Base-by-base conservation (phyloP, 64 coral and sea anemone species). In the Pocillopora verrucosa region DNA sequence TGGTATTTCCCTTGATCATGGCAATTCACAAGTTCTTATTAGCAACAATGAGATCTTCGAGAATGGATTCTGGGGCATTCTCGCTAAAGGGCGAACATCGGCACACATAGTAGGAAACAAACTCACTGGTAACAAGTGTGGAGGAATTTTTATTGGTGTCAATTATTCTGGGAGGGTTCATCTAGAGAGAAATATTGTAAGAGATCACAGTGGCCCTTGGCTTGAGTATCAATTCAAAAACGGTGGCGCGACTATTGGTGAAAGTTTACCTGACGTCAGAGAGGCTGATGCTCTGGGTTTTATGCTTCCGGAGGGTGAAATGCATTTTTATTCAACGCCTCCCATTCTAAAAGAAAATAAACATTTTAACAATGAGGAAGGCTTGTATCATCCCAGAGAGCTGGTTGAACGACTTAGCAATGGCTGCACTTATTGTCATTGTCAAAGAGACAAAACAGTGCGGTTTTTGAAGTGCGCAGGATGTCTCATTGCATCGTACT, bases 41-140 rank as follows among this genome's bases (percentile, higher is more conserved):
- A 22, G 59, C 16, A 22, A 87, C 12, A 94, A 94, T 69, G 75
- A 90, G 5, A 86, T 94, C 19, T 90, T 94, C 19, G 79, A 95
- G 64, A 95, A 92, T 51, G 74, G 77, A 13, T 95, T 95, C 24
- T 95, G 88, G 83, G 94, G 94, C 7, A 92, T 95, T 17, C 15
- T 58, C 30, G 80, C 87, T 19, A 60, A 86, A 45, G 36, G 56
- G 25, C 62, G 69, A 19, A 92, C 89, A 13, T 83, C 89, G 36
- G 89, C 87, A 34, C 11, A 19, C 10, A 79, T 95, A 22, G 58
- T 14, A 72, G 63, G 76, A 12, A 95, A 95, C 70, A 56, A 16
- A 16, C 83, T 95, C 60, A 77, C 22, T 6, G 35, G 85, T 0
- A 95, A 95, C 38, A 92, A 92, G 77, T 95, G 94, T 83, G 94